These are phyloP conservation scores for Lateolabrax maculatus DNA, from an alignment of 2,797 vertebrate species.

Conservation along the genomic window DNA sequence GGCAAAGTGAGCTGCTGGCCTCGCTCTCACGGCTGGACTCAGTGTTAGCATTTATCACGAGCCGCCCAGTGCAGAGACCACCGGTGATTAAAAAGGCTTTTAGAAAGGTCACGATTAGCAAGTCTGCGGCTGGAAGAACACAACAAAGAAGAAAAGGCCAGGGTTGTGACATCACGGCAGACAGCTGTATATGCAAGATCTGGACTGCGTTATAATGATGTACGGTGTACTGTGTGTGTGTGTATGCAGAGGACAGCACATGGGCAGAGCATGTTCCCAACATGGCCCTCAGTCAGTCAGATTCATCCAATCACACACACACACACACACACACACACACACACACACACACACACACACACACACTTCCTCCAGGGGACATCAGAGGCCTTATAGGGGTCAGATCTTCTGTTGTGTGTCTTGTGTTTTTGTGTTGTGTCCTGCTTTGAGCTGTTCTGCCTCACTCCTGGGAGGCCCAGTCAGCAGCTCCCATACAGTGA, in stretches of 20 bases:
- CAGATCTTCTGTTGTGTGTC: constrained; percentile 39
- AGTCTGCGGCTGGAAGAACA: constrained; percentile 17
- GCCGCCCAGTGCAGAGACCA: constrained; percentile 42
- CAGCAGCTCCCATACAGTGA: constrained; percentile 61
- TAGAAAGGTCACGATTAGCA: constrained; percentile 55
- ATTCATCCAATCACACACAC: constrained; percentile 54
- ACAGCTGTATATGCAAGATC: constrained; percentile 23
- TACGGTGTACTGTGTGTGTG: constrained; percentile 2
- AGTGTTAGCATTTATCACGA: constrained; percentile 35
- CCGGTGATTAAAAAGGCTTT: constrained; percentile 59
- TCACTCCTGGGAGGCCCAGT: constrained; percentile 40
- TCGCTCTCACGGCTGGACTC: constrained; percentile 3
- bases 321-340: constrained; percentile 54
- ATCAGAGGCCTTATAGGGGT: constrained; percentile 56
- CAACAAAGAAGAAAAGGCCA: constrained; percentile 37
- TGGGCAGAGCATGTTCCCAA: constrained; percentile 5
- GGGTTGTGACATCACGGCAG: constrained; percentile 30
- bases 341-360: constrained; percentile 52
- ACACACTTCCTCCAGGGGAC: constrained; percentile 57
- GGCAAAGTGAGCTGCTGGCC: constrained; percentile 44
- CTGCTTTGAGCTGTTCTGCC: constrained; percentile 36
- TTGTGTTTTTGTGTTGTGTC: constrained; percentile 41
- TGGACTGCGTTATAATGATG: constrained; percentile 6
- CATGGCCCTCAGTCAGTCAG: constrained; percentile 39
- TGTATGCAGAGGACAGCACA: background rate